These are phyloP conservation scores for Actinopyga echinites DNA, from an alignment of 53 echinoderm and acorn worm species.

Conservation along the genomic window DNA sequence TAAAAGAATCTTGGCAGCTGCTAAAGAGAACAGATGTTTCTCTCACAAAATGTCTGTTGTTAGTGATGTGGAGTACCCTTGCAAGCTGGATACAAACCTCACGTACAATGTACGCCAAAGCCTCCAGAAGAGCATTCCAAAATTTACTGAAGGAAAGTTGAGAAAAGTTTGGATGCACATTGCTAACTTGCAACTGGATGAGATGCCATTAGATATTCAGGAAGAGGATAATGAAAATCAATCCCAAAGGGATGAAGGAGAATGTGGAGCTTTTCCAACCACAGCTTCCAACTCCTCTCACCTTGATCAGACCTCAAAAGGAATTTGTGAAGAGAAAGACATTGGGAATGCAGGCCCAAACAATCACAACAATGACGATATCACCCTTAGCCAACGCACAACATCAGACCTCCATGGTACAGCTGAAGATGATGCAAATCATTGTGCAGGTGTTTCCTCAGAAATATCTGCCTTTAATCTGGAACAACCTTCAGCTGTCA, in stretches of 20 bases:
- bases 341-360: background rate
- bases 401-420: too few species aligned
- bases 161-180: background rate
- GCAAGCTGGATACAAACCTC: too few species aligned
- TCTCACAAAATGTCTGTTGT: background rate
- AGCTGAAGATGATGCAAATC: background rate
- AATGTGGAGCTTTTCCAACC: too few species aligned
- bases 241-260: too few species aligned
- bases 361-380: background rate
- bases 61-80: too few species aligned
- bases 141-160: background rate
- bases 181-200: background rate
- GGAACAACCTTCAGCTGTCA: too few species aligned
- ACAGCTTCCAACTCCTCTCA: too few species aligned
- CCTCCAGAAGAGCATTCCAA: background rate
- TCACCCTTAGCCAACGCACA: too few species aligned
- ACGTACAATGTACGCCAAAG: too few species aligned
- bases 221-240: background rate
- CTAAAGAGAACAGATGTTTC: background rate
- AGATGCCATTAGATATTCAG: background rate
- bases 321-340: background rate
- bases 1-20: background rate
- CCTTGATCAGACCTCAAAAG: background rate
- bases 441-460: background rate
- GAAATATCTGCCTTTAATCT: too few species aligned